These are phyloP conservation scores for Indicator indicator DNA, from an alignment of 2,113 vertebrate species.

Conservation along the genomic window DNA sequence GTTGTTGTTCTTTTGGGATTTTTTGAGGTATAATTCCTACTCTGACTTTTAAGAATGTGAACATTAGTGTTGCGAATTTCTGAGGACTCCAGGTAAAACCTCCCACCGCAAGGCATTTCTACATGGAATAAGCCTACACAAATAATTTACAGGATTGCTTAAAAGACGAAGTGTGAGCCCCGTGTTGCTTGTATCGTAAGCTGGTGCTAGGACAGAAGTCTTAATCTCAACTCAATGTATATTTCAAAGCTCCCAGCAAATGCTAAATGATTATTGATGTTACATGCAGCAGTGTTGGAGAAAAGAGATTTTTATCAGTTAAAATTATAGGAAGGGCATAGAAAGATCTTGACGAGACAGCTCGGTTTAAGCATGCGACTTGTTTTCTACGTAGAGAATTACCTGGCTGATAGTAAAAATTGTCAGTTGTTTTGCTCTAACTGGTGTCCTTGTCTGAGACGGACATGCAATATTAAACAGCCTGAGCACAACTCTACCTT, in stretches of 20 bases:
- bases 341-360: not conserved
- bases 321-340: not conserved
- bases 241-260: not conserved
- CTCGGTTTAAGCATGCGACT: not conserved
- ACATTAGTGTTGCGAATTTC: not conserved
- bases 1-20: no score
- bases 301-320: not conserved
- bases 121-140: not conserved
- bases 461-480: not conserved
- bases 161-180: not conserved
- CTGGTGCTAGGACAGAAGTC: not conserved
- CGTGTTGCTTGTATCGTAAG: accelerated
- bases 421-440: not conserved
- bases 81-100: not conserved
- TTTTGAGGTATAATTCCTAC: not conserved
- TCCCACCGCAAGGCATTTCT: not conserved
- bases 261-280: not conserved
- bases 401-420: not conserved
- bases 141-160: not conserved
- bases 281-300: not conserved
- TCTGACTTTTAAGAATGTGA: not conserved
- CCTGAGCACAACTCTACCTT: not conserved
- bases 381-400: not conserved
- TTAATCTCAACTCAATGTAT: not conserved
- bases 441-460: not conserved